Conservation (phyloP, 2,113 vertebrate genomes). For the Datnioides undecimradiatus region DNA sequence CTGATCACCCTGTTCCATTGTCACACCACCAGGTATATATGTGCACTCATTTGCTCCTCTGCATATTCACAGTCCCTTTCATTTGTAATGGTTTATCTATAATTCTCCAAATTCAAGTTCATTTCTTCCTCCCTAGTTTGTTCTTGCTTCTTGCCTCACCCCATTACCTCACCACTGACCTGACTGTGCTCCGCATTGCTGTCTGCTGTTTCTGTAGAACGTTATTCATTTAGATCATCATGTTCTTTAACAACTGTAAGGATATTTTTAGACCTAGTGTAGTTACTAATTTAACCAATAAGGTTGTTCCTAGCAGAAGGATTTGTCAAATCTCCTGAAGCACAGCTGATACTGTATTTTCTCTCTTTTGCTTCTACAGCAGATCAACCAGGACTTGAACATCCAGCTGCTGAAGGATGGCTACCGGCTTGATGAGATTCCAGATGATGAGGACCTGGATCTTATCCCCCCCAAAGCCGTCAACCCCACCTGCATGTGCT, state of each 20-base stretch:
- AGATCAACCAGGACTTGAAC: conserved; percentile 99
- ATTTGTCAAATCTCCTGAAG: background rate
- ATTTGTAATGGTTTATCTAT: conserved; percentile 11
- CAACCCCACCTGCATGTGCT: conserved; percentile 99
- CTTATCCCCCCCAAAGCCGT: conserved; percentile 97
- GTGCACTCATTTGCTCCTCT: conserved; percentile 40
- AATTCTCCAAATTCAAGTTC: conserved; percentile 19
- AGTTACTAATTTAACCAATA: background rate
- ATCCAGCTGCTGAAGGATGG: conserved; percentile 99
- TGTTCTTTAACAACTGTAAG: background rate
- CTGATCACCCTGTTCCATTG: conserved; percentile 67
- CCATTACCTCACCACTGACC: conserved; percentile 5
- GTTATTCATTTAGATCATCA: background rate
- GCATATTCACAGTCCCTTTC: conserved; percentile 21
- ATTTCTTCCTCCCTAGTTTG: conserved; percentile 18
- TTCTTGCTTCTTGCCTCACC: conserved; percentile 1
- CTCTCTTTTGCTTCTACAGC: conserved; percentile 82
- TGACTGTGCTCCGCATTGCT: background rate
- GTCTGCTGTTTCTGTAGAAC: background rate
- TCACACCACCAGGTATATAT: conserved; percentile 60
- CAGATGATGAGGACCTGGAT: conserved; percentile 97
- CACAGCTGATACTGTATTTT: conserved; percentile 2
- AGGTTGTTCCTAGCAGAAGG: background rate
- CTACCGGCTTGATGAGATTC: conserved; percentile 98
- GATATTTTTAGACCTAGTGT: background rate